Evolutionary conservation across 2,113 vertebrate species (phyloP).

Genomic region (Pongo abelii): DNA sequence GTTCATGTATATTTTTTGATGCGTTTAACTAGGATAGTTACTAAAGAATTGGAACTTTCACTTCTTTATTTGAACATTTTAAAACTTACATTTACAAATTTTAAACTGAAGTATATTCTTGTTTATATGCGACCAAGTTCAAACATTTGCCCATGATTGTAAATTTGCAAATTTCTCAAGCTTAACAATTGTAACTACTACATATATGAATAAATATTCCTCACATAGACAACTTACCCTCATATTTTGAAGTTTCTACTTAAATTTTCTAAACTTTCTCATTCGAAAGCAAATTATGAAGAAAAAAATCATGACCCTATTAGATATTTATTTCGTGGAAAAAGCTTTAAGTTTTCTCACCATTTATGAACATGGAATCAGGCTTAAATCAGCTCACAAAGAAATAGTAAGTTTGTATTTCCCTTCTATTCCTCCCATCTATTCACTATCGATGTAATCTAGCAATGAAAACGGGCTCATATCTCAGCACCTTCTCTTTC

Average conservation of each 20-base stretch:
- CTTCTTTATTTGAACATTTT: neutral
- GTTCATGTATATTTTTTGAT: neutral
- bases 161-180: neutral
- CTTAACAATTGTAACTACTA: neutral
- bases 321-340: neutral
- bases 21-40: neutral
- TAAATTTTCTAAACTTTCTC: neutral
- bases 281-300: neutral
- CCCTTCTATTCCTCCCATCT: neutral
- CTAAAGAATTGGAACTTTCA: neutral
- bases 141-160: neutral
- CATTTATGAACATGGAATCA: neutral
- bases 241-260: conserved; percentile 35
- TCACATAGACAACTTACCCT: neutral
- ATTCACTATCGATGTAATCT: neutral
- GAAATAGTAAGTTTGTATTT: neutral
- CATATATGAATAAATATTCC: neutral
- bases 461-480: neutral
- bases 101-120: neutral
- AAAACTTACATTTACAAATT: neutral
- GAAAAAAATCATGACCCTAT: neutral
- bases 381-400: neutral
- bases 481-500: neutral
- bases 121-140: neutral
- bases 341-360: neutral